Percentiles rank a stretch among this genome's conserved stretches.
These are phyloP conservation scores for Cantharis nigra DNA, from an alignment of 2,888 invertebrate species.

Conservation along the genomic window DNA sequence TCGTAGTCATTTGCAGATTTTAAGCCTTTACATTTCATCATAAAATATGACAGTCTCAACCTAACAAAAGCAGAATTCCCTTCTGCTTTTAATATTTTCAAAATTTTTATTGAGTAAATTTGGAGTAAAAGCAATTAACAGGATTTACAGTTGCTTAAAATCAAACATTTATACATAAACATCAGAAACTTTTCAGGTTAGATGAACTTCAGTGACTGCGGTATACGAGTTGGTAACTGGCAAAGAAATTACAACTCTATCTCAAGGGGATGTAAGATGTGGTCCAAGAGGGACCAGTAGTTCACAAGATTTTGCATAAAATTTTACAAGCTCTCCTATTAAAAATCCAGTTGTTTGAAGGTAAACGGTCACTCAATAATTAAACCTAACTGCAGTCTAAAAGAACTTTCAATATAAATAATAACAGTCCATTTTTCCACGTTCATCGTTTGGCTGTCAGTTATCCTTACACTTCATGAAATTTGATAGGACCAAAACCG, in stretches of 20 bases:
- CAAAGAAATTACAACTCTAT: background rate
- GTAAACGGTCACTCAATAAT: background rate
- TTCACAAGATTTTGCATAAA: background rate
- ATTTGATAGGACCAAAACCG: background rate
- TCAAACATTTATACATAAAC: background rate
- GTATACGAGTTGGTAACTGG: background rate
- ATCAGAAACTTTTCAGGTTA: background rate
- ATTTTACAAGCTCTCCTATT: background rate
- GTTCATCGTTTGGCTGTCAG: background rate
- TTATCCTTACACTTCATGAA: background rate
- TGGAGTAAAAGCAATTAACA: background rate
- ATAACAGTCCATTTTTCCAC: background rate
- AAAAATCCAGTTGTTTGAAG: background rate
- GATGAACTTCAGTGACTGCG: background rate
- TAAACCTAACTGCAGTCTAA: background rate
- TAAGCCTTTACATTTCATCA: too few species aligned
- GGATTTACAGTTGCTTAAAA: background rate
- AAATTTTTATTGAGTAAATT: background rate
- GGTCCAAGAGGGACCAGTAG: background rate
- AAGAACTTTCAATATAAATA: background rate
- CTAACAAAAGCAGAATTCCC: too few species aligned
- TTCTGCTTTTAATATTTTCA: too few species aligned
- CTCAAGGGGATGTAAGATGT: background rate
- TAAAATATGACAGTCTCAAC: too few species aligned
- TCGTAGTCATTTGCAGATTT: too few species aligned